Percentiles rank a stretch among this genome's conserved stretches.
Evolutionary conservation across 30 jellyfish, hydroid and myxozoan species (phyloP).

Genomic region (Turritopsis dohrnii): DNA sequence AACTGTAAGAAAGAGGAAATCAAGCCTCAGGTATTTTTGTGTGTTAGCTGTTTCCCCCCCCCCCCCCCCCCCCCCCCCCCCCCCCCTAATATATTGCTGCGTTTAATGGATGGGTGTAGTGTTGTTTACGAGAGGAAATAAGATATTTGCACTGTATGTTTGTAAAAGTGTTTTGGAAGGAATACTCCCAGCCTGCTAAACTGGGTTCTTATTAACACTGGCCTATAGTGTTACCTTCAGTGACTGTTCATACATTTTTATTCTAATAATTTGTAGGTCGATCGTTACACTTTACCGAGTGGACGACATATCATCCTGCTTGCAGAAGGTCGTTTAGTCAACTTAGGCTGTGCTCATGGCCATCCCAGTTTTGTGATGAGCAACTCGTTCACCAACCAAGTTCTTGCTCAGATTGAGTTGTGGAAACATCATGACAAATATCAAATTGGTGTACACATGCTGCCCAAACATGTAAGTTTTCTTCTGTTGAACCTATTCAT

Average conservation of each 20-base stretch:
- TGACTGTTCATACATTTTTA: no score
- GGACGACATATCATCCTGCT: constrained; percentile 80
- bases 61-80: no score
- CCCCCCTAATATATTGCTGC: no score
- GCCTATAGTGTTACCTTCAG: no score
- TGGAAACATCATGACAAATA: constrained; percentile 67
- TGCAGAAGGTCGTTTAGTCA: constrained; percentile 97
- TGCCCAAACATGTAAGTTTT: constrained; percentile 74
- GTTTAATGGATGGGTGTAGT: no score
- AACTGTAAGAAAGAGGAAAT: constrained; percentile 62
- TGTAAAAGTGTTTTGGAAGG: no score
- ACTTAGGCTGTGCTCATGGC: constrained; percentile 97
- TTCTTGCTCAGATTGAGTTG: constrained; percentile 86
- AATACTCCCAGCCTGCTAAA: no score
- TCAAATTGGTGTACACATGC: constrained; percentile 55
- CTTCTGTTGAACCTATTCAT: background rate
- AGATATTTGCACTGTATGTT: no score
- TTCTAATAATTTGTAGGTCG: constrained; percentile 51
- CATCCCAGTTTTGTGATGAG: constrained; percentile 99
- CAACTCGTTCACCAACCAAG: constrained; percentile 85
- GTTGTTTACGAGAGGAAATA: no score
- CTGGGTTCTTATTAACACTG: no score
- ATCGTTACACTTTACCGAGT: constrained; percentile 75
- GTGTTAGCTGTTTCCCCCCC: no score
- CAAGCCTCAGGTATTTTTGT: constrained; percentile 94